These are phyloP conservation scores for Tribolium freemani DNA, from an alignment of 2,888 invertebrate genomes.

Conservation along the genomic window DNA sequence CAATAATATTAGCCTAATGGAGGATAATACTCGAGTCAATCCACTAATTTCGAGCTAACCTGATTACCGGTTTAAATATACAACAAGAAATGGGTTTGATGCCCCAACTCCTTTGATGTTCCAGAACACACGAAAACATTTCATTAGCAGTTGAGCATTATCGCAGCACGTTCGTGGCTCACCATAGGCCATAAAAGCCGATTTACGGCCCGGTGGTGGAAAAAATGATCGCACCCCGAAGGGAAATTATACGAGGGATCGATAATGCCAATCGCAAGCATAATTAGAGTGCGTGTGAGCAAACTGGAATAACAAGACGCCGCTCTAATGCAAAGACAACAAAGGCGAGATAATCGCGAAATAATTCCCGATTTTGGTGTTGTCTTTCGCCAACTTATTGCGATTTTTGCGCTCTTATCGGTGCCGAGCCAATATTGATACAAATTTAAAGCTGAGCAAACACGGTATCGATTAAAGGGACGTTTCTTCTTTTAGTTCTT, in stretches of 20 bases:
- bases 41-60: not conserved
- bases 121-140: constrained; percentile 33
- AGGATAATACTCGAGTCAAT: too few relatives aligned
- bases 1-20: too few relatives aligned
- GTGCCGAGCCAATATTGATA: constrained; percentile 23
- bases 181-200: constrained; percentile 34
- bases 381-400: constrained; percentile 16
- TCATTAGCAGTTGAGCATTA: constrained; percentile 36
- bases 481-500: constrained; percentile 2
- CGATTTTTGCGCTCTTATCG: constrained; percentile 22
- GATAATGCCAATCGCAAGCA: constrained; percentile 17
- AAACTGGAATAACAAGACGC: constrained; percentile 8
- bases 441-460: constrained; percentile 26
- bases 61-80: constrained; percentile 4
- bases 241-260: constrained; percentile 35
- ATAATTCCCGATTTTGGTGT: constrained; percentile 20
- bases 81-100: constrained; percentile 13
- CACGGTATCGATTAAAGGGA: constrained; percentile 11
- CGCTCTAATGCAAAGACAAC: constrained; percentile 21
- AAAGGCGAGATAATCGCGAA: constrained; percentile 3
- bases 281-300: constrained; percentile 27
- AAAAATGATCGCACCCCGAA: constrained; percentile 34
- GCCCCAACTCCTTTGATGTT: constrained; percentile 23
- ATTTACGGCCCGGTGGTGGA: constrained; percentile 21
- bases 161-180: constrained; percentile 31